These are phyloP conservation scores for Onychostoma macrolepis DNA, from an alignment of 2,113 vertebrate species.

Conservation along the genomic window DNA sequence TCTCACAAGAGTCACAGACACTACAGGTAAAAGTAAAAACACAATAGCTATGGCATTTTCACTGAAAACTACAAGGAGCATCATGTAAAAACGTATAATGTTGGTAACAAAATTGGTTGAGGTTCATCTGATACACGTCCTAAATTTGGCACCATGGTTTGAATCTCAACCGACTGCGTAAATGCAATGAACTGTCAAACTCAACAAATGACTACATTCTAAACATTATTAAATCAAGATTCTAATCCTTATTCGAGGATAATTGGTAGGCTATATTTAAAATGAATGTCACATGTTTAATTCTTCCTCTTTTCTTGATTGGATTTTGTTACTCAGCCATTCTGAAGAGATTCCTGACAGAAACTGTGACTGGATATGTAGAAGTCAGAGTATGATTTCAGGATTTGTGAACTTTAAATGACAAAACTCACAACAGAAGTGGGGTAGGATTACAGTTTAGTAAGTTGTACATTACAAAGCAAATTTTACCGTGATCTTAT, in stretches of 20 bases:
- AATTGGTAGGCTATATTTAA: slow-evolving; percentile 66
- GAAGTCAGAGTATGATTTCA: no score
- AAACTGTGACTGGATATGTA: slow-evolving; percentile 51
- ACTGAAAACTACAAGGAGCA: background rate
- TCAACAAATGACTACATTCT: no score
- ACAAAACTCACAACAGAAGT: no score
- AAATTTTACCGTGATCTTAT: no score
- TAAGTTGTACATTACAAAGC: no score
- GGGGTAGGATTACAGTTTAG: no score
- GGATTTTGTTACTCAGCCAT: slow-evolving; percentile 74
- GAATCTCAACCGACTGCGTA: no score
- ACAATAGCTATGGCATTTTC: background rate
- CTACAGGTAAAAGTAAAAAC: background rate
- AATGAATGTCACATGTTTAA: slow-evolving; percentile 74
- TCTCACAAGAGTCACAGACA: background rate
- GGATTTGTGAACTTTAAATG: no score
- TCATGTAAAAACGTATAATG: background rate
- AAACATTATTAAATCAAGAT: no score
- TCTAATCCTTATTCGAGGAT: slow-evolving; percentile 14
- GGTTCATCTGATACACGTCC: background rate
- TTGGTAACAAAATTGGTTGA: no score
- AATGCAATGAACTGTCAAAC: no score
- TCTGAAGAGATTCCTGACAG: slow-evolving; percentile 60
- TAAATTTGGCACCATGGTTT: no score
- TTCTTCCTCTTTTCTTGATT: slow-evolving; percentile 68